phyloP scores from a whole-genome alignment of 2,113 vertebrate genomes.

The Miniopterus natalensis region DNA sequence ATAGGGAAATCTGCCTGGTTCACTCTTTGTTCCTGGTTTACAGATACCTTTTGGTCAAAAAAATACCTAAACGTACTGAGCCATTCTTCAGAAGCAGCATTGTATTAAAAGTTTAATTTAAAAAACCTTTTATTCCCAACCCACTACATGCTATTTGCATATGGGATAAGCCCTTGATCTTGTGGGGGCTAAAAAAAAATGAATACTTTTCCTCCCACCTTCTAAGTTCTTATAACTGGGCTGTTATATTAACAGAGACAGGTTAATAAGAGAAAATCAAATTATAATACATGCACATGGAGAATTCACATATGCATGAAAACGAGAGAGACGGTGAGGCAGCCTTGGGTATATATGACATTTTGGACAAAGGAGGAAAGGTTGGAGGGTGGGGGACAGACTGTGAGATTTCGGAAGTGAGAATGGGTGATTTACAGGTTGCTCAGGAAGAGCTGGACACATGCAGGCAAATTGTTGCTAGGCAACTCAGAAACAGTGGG shows the following conservation, averaged over 20 bases:
- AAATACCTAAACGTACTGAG: neutral
- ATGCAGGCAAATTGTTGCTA: neutral
- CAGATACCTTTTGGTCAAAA: neutral
- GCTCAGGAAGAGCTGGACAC: neutral
- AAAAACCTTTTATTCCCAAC: neutral
- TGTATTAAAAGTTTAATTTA: conserved; percentile 23
- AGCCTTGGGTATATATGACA: neutral
- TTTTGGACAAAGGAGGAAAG: neutral
- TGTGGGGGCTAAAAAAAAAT: neutral
- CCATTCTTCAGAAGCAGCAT: conserved; percentile 1
- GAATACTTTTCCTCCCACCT: neutral
- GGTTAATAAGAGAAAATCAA: neutral
- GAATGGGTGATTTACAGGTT: neutral
- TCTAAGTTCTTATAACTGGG: neutral
- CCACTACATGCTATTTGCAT: neutral
- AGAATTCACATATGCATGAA: neutral
- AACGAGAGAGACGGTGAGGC: neutral
- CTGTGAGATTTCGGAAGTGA: neutral
- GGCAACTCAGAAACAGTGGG: neutral
- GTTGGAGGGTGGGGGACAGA: neutral
- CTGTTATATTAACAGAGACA: neutral
- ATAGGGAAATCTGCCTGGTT: neutral
- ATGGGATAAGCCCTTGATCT: neutral
- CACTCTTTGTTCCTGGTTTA: conserved; percentile 18
- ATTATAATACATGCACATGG: neutral